Conservation (phyloP, 2,888 invertebrate species). For the Hydrotaea cyrtoneurina region DNA sequence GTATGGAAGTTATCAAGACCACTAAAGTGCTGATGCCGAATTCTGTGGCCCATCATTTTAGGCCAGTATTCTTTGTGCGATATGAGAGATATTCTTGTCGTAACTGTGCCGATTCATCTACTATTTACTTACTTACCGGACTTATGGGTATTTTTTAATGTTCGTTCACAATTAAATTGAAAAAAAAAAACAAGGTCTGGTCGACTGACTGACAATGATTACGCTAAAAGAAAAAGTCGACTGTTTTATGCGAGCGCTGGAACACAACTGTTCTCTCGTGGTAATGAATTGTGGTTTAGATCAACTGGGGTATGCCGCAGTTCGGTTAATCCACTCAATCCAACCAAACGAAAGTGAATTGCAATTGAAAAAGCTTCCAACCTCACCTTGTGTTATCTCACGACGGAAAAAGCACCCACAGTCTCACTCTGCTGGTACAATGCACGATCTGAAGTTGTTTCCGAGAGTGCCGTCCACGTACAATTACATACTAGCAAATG, state of each 20-base stretch:
- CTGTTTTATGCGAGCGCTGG: slow-evolving; percentile 61
- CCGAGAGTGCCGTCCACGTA: neutral
- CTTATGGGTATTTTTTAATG: neutral
- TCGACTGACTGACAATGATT: neutral
- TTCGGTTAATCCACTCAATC: slow-evolving; percentile 43
- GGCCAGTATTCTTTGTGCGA: neutral
- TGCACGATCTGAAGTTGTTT: slow-evolving; percentile 24
- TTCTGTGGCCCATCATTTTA: neutral
- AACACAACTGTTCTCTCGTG: slow-evolving; percentile 65
- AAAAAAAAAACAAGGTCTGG: neutral
- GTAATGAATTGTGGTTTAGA: slow-evolving; percentile 52
- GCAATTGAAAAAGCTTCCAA: slow-evolving; percentile 39
- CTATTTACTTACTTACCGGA: neutral
- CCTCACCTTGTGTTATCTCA: slow-evolving; percentile 36
- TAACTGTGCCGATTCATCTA: neutral
- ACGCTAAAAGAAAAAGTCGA: slow-evolving; percentile 32
- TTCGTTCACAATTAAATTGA: slow-evolving; percentile 23
- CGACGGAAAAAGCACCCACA: slow-evolving; percentile 50
- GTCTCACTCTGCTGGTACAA: no score
- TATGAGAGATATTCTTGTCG: neutral
- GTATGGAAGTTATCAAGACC: neutral
- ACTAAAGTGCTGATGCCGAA: slow-evolving; percentile 3
- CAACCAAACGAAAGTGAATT: slow-evolving; percentile 37
- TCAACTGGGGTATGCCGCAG: slow-evolving; percentile 41
- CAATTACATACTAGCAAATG: neutral